These are phyloP conservation scores for Macrobrachium nipponense DNA, from an alignment of 1,140 invertebrate species.

Conservation along the genomic window DNA sequence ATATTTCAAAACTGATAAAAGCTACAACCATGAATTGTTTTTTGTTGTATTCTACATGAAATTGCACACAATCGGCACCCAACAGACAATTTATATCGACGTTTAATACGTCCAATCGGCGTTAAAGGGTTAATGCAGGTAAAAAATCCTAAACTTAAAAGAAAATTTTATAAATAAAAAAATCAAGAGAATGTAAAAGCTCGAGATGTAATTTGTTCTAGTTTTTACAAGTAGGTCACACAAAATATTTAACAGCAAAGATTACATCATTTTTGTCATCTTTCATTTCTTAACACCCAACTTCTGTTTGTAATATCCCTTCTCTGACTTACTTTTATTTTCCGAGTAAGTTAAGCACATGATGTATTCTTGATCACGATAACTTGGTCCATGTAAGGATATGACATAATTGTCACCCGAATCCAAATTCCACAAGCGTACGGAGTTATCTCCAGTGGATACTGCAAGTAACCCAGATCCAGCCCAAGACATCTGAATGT, in stretches of 20 bases:
- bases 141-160: too few species aligned
- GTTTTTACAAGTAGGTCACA: not conserved
- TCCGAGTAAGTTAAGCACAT: slow-evolving; percentile 79
- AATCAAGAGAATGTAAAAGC: too few species aligned
- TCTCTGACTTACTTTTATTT: slow-evolving; percentile 68
- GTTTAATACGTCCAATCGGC: too few species aligned
- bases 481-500: slow-evolving; percentile 80
- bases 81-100: too few species aligned
- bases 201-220: not conserved
- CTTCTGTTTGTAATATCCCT: not conserved
- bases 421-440: slow-evolving; percentile 94
- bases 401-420: slow-evolving; percentile 92
- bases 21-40: too few species aligned
- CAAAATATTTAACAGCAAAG: too few species aligned
- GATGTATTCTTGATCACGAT: slow-evolving; percentile 75
- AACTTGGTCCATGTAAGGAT: slow-evolving; percentile 70
- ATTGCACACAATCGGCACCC: too few species aligned
- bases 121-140: too few species aligned
- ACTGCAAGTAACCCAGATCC: slow-evolving; percentile 80
- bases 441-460: slow-evolving; percentile 80
- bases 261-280: too few species aligned
- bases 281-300: not conserved
- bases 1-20: too few species aligned
- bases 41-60: too few species aligned
- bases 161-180: too few species aligned